Evolutionary conservation across 2,113 vertebrate genomes (phyloP), one percentile per base, ranked within the genome.

Genomic region (Hydrochoerus hydrochaeris): DNA sequence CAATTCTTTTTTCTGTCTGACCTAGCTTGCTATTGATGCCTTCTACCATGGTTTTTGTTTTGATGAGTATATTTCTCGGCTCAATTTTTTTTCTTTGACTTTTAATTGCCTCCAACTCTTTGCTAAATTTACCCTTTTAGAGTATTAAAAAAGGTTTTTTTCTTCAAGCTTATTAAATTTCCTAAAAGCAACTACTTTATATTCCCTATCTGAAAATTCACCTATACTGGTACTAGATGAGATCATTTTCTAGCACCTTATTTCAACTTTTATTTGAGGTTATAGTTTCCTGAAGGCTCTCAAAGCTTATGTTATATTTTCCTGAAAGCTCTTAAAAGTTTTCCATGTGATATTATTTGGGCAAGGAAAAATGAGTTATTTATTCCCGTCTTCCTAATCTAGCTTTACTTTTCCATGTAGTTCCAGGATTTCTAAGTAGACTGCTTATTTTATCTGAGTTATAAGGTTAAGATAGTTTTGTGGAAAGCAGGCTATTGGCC

Each of bases 401-500:
- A 5, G 17, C 49, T 69, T 82, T 38, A 12, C 14, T 38, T 71
- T 71, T 30, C 24, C 24, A 30, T 71, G 24, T 71, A 7, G 49
- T 41, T 32, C n/a, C 26, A 65, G 58, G 41, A 32, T 63, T 46
- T 85, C 38, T 35, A 65, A 28, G n/a, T 14, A 88, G 26, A 1
- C 16, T 69, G 12, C 24, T 57, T 73, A 41, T 11, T 73, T 57
- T 57, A 14, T 88, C 24, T 41, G 10, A 54, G 24, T 26, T 75
- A 28, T 35, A 38, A 73, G 32, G 13, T n/a, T 69, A 35, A 46
- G 46, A 22, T 69, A 69, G 85, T 54, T n/a, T 71, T 54, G 35
- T 1, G 17, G 0, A 57, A n/a, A n/a, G 8, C 28, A 41, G 20
- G 35, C 4, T 11, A 32, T 20, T 46, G 30, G 2, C 5, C 30